Percentiles rank a stretch among this genome's conserved stretches.
phyloP scores from a whole-genome alignment of 1,140 invertebrate genomes.

The Whitmania pigra region DNA sequence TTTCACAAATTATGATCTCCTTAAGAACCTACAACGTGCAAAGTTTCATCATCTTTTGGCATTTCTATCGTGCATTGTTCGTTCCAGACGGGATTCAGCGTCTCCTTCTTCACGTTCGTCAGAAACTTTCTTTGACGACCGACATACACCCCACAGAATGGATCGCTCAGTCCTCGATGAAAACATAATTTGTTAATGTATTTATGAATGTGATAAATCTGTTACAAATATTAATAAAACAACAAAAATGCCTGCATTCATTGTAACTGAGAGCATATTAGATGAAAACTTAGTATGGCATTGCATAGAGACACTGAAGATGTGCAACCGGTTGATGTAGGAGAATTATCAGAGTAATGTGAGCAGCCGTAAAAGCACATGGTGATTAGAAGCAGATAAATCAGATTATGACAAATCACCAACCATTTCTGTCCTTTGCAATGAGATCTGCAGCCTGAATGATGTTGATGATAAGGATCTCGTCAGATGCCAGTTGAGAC shows the following conservation, averaged over 20 bases:
- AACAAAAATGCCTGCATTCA: no score
- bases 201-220: no score
- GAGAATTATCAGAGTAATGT: no score
- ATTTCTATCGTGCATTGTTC: constrained; percentile 48
- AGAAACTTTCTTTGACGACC: constrained; percentile 47
- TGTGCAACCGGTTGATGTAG: no score
- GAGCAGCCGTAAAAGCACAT: no score
- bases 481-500: constrained; percentile 8
- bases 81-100: constrained; percentile 49
- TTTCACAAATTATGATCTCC: background rate
- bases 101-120: constrained; percentile 49
- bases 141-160: constrained; percentile 47
- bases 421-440: constrained; percentile 40
- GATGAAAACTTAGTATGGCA: no score
- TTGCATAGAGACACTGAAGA: no score
- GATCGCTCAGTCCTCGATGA: constrained; percentile 45
- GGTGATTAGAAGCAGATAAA: no score
- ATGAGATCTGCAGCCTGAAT: constrained; percentile 36
- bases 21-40: constrained; percentile 44
- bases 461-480: constrained; percentile 35
- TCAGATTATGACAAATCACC: background rate
- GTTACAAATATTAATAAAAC: no score
- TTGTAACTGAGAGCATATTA: no score
- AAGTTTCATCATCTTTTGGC: constrained; percentile 38
- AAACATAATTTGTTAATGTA: background rate